Evolutionary conservation across 1,140 invertebrate genomes (phyloP).

Genomic region (Polypedilum pembai): DNA sequence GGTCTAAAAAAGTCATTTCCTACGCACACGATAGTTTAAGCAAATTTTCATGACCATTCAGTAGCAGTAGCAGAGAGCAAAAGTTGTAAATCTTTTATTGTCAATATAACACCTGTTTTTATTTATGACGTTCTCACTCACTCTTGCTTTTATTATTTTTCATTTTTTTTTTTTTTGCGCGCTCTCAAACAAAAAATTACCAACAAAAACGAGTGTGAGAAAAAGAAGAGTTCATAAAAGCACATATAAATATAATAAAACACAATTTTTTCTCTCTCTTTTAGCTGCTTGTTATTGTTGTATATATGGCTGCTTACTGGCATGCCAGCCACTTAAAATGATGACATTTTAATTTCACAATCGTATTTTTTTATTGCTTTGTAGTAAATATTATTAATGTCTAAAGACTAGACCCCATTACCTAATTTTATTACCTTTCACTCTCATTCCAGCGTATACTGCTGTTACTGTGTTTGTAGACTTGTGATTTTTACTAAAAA

Average conservation of each 20-base stretch:
- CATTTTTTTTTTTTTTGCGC: not conserved
- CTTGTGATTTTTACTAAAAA: no score
- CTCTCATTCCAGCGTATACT: not conserved
- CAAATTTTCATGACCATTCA: slow-evolving; percentile 12
- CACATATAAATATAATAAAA: slow-evolving; percentile 20
- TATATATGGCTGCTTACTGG: not conserved
- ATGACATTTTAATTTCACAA: slow-evolving; percentile 22
- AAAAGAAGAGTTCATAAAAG: slow-evolving; percentile 13
- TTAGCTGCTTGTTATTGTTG: not conserved
- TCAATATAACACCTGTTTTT: slow-evolving; percentile 18
- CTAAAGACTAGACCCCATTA: slow-evolving; percentile 27
- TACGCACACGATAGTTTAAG: not conserved
- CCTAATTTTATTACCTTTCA: slow-evolving; percentile 25
- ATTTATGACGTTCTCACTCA: slow-evolving; percentile 1
- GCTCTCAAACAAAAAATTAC: not conserved
- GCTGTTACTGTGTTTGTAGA: no score
- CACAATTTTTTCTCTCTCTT: not conserved
- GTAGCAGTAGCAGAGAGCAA: not conserved
- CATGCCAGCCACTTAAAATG: slow-evolving; percentile 1
- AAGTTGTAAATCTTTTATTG: slow-evolving; percentile 19
- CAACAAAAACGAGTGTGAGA: not conserved
- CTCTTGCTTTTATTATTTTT: not conserved
- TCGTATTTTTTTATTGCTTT: slow-evolving; percentile 28
- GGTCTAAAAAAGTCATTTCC: no score
- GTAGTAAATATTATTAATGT: slow-evolving; percentile 28